Conservation (phyloP, 2,113 vertebrate genomes). For the Hyaena hyaena region DNA sequence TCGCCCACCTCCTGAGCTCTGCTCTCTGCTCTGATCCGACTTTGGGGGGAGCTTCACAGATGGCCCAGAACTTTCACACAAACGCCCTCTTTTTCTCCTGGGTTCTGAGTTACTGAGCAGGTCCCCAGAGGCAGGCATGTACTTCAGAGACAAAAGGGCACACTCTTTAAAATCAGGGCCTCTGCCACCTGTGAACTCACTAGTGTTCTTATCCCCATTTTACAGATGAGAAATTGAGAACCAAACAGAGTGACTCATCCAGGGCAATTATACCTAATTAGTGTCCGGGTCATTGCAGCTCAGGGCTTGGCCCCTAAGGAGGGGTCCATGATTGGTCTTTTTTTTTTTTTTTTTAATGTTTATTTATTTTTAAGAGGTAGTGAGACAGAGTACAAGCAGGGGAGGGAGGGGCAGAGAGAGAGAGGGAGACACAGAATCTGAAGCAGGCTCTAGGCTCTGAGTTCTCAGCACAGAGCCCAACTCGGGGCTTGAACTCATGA, state of each 20-base stretch:
- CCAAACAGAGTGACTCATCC: background rate
- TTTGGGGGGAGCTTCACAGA: background rate
- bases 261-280: background rate
- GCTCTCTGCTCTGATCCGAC: background rate
- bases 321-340: background rate
- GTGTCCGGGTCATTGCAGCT: background rate
- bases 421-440: no score
- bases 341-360: no score
- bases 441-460: no score
- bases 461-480: no score
- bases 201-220: background rate
- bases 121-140: background rate
- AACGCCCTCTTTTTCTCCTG: background rate
- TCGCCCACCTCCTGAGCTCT: background rate
- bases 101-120: background rate
- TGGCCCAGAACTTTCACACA: background rate
- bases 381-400: no score
- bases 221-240: slow-evolving; percentile 23
- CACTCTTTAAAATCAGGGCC: background rate
- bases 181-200: background rate
- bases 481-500: no score
- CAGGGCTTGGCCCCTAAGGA: background rate
- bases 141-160: background rate
- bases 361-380: no score
- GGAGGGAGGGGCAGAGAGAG: no score